Base-by-base conservation (phyloP, 2,113 vertebrate species). In the Parus major region DNA sequence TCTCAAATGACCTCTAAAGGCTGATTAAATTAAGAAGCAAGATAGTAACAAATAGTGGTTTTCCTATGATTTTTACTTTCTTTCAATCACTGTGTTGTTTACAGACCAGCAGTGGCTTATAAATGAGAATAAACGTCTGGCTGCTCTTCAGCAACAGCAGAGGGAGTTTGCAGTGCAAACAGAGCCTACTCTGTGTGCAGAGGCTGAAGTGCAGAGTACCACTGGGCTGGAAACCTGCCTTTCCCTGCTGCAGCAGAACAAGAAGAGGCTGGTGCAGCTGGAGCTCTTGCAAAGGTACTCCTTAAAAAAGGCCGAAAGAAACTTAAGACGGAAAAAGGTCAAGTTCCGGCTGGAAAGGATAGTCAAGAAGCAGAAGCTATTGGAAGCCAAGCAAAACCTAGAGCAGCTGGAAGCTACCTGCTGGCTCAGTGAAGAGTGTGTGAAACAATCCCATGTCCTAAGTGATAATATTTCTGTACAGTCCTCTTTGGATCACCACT, bases 21-120 rank as follows among this genome's bases (percentile, higher is more conserved):
- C 25, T 81, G 47, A 76, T 70, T 76, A 70, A 92, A 83, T 82
- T 77, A 52, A 77, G 53, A 72, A 84, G 57, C 9, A 57, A 65
- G n/a, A 29, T 35, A 71, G n/a, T 25, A 77, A 50, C 0, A 4
- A 66, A 15, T 15, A 15, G 23, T 69, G 7, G 2, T 49, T 68
- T 71, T 33, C 33, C 70, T 57, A 9, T 35, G 50, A 33, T 53
- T 87, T 87, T 97, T 80, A 77, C n/a, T 47, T 94, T 89, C 22
- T 93, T 83, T 92, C 78, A 59, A 76, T 83, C 36, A 35, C 29
- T 94, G 77, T 59, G 98, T 93, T 94, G 28, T 96, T 97, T 90
- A 73, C 96, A 99, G 99, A 99, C 93, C 97, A 98, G 82, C 98
- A 98, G 97, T 98, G 98, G 98, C 98, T 99, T 88, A 83, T 98